Percentiles rank a stretch among this genome's conserved stretches.
These are phyloP conservation scores for Sarcophilus harrisii DNA, from an alignment of 2,797 vertebrate species.

Conservation along the genomic window DNA sequence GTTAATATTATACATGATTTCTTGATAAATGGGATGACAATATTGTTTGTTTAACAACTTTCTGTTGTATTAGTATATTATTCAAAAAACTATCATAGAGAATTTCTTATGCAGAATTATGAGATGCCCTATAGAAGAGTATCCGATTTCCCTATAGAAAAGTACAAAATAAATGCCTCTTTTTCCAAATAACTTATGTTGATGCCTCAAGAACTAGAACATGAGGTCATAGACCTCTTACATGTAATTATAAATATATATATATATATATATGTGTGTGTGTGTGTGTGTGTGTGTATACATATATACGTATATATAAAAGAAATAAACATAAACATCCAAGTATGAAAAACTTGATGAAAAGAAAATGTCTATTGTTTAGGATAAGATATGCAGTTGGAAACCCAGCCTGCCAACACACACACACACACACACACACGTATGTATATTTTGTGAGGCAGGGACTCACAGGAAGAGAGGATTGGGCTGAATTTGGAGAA, in stretches of 20 bases:
- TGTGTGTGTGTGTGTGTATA: too few relatives aligned
- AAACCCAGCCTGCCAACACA: neutral
- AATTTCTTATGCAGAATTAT: neutral
- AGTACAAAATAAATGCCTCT: neutral
- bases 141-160: neutral
- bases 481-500: neutral
- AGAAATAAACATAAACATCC: neutral
- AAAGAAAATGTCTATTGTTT: neutral
- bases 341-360: neutral
- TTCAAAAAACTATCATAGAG: neutral
- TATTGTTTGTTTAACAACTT: neutral
- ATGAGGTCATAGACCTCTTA: neutral
- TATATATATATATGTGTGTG: too few relatives aligned
- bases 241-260: neutral
- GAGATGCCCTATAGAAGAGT: neutral
- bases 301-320: too few relatives aligned
- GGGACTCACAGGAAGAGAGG: neutral
- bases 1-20: neutral
- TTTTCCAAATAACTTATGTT: neutral
- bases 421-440: too few relatives aligned
- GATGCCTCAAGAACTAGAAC: neutral
- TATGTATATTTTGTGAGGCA: neutral
- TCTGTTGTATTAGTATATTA: neutral
- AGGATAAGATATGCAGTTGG: neutral
- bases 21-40: neutral